Evolutionary conservation across 2,888 invertebrate genomes (phyloP).

Genomic region (Horisme vitalbata): DNA sequence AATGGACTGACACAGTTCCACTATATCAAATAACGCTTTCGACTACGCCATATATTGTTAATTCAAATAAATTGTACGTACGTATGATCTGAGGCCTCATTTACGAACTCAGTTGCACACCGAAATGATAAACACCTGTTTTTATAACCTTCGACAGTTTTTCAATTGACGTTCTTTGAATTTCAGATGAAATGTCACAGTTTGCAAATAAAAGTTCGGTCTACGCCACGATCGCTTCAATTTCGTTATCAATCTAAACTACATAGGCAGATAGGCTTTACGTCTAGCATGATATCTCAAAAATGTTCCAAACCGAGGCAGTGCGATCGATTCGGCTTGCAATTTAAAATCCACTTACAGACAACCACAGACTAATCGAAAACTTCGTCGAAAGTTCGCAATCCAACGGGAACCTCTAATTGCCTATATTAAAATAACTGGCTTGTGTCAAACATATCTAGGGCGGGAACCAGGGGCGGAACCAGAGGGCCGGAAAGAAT

Average conservation of each 20-base stretch:
- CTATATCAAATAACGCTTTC: slow-evolving; percentile 3
- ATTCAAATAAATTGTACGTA: slow-evolving; percentile 6
- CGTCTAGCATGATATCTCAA: slow-evolving; percentile 6
- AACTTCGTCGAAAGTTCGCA: slow-evolving; percentile 65
- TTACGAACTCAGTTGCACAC: too few relatives aligned
- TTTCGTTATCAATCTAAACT: neutral
- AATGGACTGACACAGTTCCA: too few relatives aligned
- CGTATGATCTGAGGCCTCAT: too few relatives aligned
- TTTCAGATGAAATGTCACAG: too few relatives aligned
- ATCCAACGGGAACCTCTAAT: slow-evolving; percentile 70
- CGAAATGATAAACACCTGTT: too few relatives aligned
- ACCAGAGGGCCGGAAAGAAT: too few relatives aligned
- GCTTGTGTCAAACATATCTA: slow-evolving; percentile 81
- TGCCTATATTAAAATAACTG: slow-evolving; percentile 82
- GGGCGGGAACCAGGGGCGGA: slow-evolving; percentile 58
- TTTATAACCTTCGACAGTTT: too few relatives aligned
- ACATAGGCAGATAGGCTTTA: neutral
- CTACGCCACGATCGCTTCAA: too few relatives aligned
- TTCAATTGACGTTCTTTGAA: too few relatives aligned
- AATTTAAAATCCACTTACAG: slow-evolving; percentile 81
- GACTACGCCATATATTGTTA: neutral
- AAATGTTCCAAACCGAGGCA: slow-evolving; percentile 4
- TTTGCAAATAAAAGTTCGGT: too few relatives aligned
- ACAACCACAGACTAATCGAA: slow-evolving; percentile 79
- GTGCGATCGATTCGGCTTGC: slow-evolving; percentile 63